Evolutionary conservation across 1,140 invertebrate genomes (phyloP).

Genomic region (Trigoniulus corallinus): DNA sequence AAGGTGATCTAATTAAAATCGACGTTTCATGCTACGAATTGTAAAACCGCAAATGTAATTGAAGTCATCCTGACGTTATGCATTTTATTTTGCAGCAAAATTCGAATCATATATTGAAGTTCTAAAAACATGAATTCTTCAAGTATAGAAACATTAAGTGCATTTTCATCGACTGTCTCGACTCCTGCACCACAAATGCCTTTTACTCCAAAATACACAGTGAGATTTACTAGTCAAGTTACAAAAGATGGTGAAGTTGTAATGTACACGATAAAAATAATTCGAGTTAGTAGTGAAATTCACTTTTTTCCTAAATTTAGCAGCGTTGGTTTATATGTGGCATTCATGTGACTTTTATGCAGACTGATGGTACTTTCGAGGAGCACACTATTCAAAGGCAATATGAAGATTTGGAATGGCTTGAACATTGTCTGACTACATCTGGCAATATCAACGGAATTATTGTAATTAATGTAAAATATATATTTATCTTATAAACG

Average conservation of each 20-base stretch:
- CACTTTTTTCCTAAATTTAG: neutral
- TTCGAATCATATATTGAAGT: too few relatives aligned
- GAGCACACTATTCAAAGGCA: conserved; percentile 19
- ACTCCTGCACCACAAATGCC: conserved; percentile 15
- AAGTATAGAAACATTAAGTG: too few relatives aligned
- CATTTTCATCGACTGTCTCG: conserved; percentile 5
- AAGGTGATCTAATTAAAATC: too few relatives aligned
- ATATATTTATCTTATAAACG: neutral
- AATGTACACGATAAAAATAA: conserved; percentile 24
- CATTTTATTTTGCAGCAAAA: too few relatives aligned
- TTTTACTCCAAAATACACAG: conserved; percentile 21
- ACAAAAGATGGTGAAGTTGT: conserved; percentile 27
- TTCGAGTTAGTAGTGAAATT: conserved; percentile 11
- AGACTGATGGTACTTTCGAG: conserved; percentile 4
- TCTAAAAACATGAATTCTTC: too few relatives aligned
- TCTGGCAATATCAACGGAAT: conserved; percentile 24
- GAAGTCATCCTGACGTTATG: too few relatives aligned
- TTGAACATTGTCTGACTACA: conserved; percentile 28
- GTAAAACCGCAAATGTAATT: too few relatives aligned
- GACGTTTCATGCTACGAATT: too few relatives aligned
- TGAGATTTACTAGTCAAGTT: conserved; percentile 24
- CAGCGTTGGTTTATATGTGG: neutral
- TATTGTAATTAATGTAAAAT: conserved; percentile 21
- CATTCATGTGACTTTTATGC: conserved; percentile 8
- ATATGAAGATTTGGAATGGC: conserved; percentile 32